Conservation (phyloP, 1,140 invertebrate species). For the Anastatus disparis region DNA sequence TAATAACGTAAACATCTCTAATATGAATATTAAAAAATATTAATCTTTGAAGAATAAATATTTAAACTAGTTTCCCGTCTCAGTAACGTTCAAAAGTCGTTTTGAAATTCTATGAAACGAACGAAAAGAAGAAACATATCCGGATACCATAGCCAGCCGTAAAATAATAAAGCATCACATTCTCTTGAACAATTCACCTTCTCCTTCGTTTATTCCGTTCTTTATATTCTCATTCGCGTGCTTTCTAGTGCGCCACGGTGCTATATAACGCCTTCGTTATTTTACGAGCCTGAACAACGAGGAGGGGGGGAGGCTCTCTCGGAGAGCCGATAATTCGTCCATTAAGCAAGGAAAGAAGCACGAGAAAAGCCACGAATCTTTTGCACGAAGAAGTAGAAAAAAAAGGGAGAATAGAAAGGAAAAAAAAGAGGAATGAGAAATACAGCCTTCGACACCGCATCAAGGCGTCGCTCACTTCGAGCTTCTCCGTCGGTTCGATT, state of each 20-base stretch:
- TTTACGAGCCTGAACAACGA: no score
- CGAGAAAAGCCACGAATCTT: constrained; percentile 9
- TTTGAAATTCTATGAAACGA: not conserved
- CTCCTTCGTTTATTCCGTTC: not conserved
- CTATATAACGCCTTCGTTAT: constrained; percentile 21
- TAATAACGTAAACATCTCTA: no score
- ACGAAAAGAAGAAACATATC: not conserved
- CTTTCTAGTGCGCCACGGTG: not conserved
- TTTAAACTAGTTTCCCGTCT: no score
- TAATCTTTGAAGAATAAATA: no score
- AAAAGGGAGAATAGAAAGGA: not conserved
- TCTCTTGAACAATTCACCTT: not conserved
- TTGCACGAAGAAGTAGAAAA: not conserved
- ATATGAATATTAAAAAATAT: no score
- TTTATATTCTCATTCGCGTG: not conserved
- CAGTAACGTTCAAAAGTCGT: no score
- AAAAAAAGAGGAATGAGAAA: not conserved
- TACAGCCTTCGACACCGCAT: constrained; percentile 10
- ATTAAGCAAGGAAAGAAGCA: not conserved
- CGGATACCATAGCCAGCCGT: no score
- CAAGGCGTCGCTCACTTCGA: not conserved
- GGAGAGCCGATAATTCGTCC: constrained; percentile 31
- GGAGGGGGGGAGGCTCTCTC: no score
- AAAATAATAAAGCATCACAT: constrained; percentile 20
- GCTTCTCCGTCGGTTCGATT: constrained; percentile 13